Conservation (phyloP, 2,888 invertebrate species). For the Pinctada fucata region DNA sequence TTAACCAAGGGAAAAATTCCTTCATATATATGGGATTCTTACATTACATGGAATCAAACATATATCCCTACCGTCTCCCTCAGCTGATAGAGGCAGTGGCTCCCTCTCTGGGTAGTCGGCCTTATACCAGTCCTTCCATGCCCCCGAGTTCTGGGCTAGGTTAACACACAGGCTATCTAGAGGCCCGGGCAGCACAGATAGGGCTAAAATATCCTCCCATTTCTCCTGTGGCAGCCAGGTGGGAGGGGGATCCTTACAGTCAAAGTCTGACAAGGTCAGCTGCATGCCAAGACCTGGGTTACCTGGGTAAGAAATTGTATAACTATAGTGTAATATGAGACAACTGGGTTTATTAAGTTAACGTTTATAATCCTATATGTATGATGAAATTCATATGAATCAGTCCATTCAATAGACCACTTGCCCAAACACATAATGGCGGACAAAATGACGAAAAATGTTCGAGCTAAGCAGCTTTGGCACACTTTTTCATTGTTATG, state of each 20-base stretch:
- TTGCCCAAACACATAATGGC: no score
- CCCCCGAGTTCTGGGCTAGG: slow-evolving; percentile 66
- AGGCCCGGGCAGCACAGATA: slow-evolving; percentile 75
- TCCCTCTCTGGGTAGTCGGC: slow-evolving; percentile 66
- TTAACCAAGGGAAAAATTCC: no score
- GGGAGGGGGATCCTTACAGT: slow-evolving; percentile 69
- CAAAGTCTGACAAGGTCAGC: slow-evolving; percentile 73
- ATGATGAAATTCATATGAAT: background rate
- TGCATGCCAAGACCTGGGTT: slow-evolving; percentile 75
- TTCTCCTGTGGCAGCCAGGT: slow-evolving; percentile 72
- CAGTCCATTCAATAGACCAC: no score
- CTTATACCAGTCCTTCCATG: slow-evolving; percentile 73
- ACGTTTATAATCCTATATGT: background rate
- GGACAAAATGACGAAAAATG: no score
- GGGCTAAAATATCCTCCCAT: slow-evolving; percentile 75
- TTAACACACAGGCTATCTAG: slow-evolving; percentile 74
- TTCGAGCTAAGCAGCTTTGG: no score
- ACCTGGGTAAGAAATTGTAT: slow-evolving; percentile 50
- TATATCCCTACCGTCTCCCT: slow-evolving; percentile 16
- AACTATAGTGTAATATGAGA: no score
- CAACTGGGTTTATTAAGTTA: background rate
- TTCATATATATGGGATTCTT: no score
- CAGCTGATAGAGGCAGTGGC: slow-evolving; percentile 56
- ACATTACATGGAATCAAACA: no score
- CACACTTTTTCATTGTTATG: no score